Evolutionary conservation across 2,888 invertebrate genomes (phyloP).

Genomic region (Limenitis camilla): DNA sequence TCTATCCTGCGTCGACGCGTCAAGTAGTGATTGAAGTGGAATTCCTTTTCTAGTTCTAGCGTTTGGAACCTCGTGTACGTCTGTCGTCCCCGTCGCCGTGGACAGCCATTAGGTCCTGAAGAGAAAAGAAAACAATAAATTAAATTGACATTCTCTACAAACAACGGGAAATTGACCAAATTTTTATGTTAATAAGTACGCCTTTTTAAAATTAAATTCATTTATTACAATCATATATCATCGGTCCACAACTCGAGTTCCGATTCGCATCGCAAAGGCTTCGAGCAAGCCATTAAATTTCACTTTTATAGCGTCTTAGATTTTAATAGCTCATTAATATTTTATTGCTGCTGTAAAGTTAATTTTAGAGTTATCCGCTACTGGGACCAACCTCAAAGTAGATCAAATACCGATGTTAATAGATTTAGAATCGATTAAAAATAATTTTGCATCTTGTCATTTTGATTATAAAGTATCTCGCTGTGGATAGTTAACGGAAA

Average conservation of each 20-base stretch:
- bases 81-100: conserved; percentile 94
- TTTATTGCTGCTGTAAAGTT: conserved; percentile 67
- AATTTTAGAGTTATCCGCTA: conserved; percentile 70
- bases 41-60: conserved; percentile 97
- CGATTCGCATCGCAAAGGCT: conserved; percentile 49
- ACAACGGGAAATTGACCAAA: conserved; percentile 12
- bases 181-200: conserved; percentile 20
- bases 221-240: conserved; percentile 65
- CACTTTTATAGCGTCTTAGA: conserved; percentile 71
- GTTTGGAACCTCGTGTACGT: conserved; percentile 99
- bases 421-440: conserved; percentile 23
- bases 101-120: conserved; percentile 96
- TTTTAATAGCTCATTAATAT: conserved; percentile 71
- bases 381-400: conserved; percentile 55
- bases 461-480: conserved; percentile 20
- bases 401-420: conserved; percentile 44
- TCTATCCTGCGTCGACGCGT: conserved; percentile 97
- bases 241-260: conserved; percentile 44
- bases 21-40: conserved; percentile 98
- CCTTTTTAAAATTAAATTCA: conserved; percentile 38
- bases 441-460: conserved; percentile 18
- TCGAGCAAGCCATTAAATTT: conserved; percentile 64
- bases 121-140: conserved; percentile 44
- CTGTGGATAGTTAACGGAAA: conserved; percentile 50
- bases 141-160: conserved; percentile 16